Conservation (phyloP, 2,113 vertebrate genomes). For the Heterotis niloticus region DNA sequence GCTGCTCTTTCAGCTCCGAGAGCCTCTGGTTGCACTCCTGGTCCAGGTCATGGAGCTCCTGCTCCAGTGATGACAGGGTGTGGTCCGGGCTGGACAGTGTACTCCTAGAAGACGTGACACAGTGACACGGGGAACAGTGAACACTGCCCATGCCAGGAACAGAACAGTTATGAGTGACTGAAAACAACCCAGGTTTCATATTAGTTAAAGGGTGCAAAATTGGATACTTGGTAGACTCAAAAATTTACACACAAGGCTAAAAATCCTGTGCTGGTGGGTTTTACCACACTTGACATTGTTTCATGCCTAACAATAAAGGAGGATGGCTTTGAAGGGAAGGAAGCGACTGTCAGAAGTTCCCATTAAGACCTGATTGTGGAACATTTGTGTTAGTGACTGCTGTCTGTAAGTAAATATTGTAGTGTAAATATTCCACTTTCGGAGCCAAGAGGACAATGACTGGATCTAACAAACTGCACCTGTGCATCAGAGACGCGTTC, state of each 20-base stretch:
- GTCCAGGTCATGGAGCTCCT: slow-evolving; percentile 79
- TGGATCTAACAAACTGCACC: background rate
- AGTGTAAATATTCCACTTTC: background rate
- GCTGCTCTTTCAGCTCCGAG: slow-evolving; percentile 84
- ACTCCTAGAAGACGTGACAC: slow-evolving; percentile 47
- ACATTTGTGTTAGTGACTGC: background rate
- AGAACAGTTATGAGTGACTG: background rate
- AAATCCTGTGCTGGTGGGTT: too few relatives aligned
- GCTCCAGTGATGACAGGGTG: slow-evolving; percentile 73
- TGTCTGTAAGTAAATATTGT: background rate
- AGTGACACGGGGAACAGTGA: background rate
- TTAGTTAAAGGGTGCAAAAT: too few relatives aligned
- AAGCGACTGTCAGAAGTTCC: too few relatives aligned
- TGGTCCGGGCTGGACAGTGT: slow-evolving; percentile 76
- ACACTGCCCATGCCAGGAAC: background rate
- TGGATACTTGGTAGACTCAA: too few relatives aligned
- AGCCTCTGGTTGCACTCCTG: slow-evolving; percentile 80
- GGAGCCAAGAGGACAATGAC: background rate
- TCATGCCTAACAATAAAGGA: too few relatives aligned
- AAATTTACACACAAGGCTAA: too few relatives aligned
- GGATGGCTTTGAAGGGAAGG: too few relatives aligned
- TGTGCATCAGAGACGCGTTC: too few relatives aligned
- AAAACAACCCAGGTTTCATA: too few relatives aligned
- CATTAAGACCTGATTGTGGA: too few relatives aligned
- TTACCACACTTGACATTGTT: too few relatives aligned